Evolutionary conservation across 2,113 vertebrate genomes (phyloP), one percentile per base, ranked within the genome.

Genomic region (Pholis gunnellus): DNA sequence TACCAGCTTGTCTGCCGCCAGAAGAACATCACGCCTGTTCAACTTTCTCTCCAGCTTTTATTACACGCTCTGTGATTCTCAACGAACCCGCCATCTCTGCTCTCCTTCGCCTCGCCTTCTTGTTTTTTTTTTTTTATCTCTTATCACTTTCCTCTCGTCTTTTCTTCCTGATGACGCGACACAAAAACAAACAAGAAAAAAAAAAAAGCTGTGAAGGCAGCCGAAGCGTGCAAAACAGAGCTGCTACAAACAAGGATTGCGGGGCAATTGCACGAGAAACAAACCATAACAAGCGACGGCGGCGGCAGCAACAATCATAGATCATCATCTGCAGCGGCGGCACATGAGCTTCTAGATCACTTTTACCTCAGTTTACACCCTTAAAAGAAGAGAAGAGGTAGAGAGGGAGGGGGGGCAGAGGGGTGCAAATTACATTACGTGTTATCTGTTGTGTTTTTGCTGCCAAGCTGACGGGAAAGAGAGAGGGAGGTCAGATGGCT

Each of bases 211-310:
- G 80, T 22, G 70, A 82, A 79, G 66, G 66, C 60, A 70, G 48
- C 36, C 2, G 40, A 65, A 60, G 79, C 56, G 11, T 54, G 78
- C 1, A 10, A 68, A 86, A 73, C 75, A 4, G 52, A 85, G 66
- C 25, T 6, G 42, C 42, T 48, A 3, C 25, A 18, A 20, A 48
- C 42, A 73, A 60, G 27, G 80, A 88, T 88, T 87, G 87, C 89
- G 71, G 68, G 67, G 81, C 83, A 79, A 79, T 88, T 83, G 88
- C 85, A 86, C 25, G 36, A 92, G 87, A 86, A 85, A 85, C 82
- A 89, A 90, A 52, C 57, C 66, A 73, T 77, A 80, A 75, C 89
- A 85, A 72, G 60, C 74, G 60, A 70, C 34, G 29, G 69, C 73
- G 34, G 72, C 65, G 22, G 60, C 44, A 20, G 65, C 44, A 44